A percentile compares a stretch with the other conserved stretches of the same genome.
Evolutionary conservation across 2,797 vertebrate genomes (phyloP).

Genomic region (Sebastes flavidus): DNA sequence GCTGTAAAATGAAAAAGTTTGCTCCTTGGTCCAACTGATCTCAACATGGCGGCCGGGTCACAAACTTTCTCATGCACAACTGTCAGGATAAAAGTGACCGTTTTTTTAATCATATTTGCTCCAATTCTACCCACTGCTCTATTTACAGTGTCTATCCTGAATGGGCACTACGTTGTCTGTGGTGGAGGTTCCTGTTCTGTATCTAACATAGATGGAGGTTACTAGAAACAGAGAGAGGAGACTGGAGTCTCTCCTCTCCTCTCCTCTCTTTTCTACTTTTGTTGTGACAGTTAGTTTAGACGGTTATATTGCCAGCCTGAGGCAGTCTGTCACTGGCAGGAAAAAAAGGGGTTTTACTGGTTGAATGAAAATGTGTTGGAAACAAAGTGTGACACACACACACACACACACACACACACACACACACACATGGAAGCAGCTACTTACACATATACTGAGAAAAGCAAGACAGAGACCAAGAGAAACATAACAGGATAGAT

Average conservation of each 20-base stretch:
- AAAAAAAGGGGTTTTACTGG: conserved; percentile 46
- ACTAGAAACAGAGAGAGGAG: background rate
- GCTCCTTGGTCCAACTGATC: too few species aligned
- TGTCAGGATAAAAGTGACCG: too few species aligned
- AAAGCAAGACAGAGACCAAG: background rate
- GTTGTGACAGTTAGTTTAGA: conserved; percentile 47
- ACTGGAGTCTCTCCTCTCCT: background rate
- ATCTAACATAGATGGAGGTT: background rate
- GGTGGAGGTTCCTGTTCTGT: background rate
- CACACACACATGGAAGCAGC: background rate
- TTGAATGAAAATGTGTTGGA: conserved; percentile 37
- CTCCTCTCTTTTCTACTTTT: background rate
- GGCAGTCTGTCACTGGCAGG: conserved; percentile 60
- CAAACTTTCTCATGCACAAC: too few species aligned
- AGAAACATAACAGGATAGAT: background rate
- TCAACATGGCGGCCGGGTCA: too few species aligned
- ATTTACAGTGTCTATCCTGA: background rate
- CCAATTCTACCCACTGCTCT: background rate
- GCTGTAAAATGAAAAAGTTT: too few species aligned
- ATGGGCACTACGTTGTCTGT: background rate
- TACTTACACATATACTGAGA: background rate
- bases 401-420: background rate
- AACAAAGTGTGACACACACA: background rate
- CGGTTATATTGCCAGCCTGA: conserved; percentile 61
- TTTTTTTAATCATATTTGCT: too few species aligned